A percentile compares a stretch with the other conserved stretches of the same genome.
These are phyloP conservation scores for Holacanthella duospinosa DNA, from an alignment of 2,888 invertebrate species.

Conservation along the genomic window DNA sequence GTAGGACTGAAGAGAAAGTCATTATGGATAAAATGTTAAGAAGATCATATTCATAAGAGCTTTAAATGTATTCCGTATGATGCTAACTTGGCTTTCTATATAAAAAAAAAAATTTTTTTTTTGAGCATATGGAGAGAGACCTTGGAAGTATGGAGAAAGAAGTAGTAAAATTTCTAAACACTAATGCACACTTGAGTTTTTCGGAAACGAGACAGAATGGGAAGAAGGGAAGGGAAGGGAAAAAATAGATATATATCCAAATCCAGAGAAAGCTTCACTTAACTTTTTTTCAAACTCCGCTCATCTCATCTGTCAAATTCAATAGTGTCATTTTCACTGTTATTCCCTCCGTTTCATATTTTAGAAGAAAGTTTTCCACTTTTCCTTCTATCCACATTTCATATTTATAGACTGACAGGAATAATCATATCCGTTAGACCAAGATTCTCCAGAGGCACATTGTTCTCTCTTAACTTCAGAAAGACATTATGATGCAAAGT, in stretches of 20 bases:
- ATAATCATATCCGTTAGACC: constrained; percentile 5
- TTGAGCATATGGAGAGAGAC: neutral
- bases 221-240: neutral
- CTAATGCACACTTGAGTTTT: neutral
- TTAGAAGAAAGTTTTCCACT: constrained; percentile 2
- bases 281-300: neutral
- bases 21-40: neutral
- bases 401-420: constrained; percentile 5
- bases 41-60: neutral
- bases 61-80: too few species aligned
- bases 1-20: neutral
- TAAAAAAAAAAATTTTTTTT: too few species aligned
- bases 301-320: constrained; percentile 9
- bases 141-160: neutral
- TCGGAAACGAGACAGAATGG: too few species aligned
- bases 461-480: neutral
- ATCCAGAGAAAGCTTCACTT: neutral
- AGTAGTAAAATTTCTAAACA: neutral
- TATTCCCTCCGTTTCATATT: neutral
- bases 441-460: constrained; percentile 4
- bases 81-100: too few species aligned
- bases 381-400: constrained; percentile 6
- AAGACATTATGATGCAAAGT: neutral
- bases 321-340: constrained; percentile 8
- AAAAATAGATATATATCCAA: too few species aligned